Percentiles rank a stretch among this genome's conserved stretches.
Conservation (phyloP, 1,140 invertebrate genomes). For the Chrysomallon squamiferum region DNA sequence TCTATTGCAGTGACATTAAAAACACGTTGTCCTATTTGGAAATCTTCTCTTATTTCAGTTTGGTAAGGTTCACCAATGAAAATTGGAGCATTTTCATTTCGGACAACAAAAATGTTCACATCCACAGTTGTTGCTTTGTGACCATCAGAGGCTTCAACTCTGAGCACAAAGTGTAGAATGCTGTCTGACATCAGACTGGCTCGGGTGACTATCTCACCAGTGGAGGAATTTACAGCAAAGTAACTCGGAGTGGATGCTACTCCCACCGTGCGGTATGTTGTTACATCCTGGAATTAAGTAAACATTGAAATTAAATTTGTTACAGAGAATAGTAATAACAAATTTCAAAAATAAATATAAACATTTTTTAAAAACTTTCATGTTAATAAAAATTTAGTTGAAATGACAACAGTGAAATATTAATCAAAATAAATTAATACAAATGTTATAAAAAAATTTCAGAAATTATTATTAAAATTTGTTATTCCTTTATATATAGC, state of each 20-base stretch:
- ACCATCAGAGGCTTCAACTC: slow-evolving; percentile 33
- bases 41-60: slow-evolving; percentile 22
- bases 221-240: slow-evolving; percentile 26
- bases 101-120: slow-evolving; percentile 51
- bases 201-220: slow-evolving; percentile 69
- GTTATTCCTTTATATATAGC: too few species aligned
- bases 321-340: too few species aligned
- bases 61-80: slow-evolving; percentile 70
- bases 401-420: too few species aligned
- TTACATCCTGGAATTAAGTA: slow-evolving; percentile 20
- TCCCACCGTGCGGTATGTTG: slow-evolving; percentile 31
- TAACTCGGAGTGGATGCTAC: slow-evolving; percentile 20
- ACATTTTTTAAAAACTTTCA: too few species aligned
- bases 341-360: too few species aligned
- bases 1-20: slow-evolving; percentile 26
- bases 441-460: too few species aligned
- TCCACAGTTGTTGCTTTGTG: slow-evolving; percentile 23
- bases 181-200: slow-evolving; percentile 78
- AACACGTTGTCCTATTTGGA: slow-evolving; percentile 15
- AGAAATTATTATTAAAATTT: too few species aligned
- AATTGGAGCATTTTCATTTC: slow-evolving; percentile 70
- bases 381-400: too few species aligned
- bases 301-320: too few species aligned
- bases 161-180: slow-evolving; percentile 21
- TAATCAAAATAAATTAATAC: too few species aligned